Conservation (phyloP, 2,888 invertebrate species). For the Mechanitis mazaeus region DNA sequence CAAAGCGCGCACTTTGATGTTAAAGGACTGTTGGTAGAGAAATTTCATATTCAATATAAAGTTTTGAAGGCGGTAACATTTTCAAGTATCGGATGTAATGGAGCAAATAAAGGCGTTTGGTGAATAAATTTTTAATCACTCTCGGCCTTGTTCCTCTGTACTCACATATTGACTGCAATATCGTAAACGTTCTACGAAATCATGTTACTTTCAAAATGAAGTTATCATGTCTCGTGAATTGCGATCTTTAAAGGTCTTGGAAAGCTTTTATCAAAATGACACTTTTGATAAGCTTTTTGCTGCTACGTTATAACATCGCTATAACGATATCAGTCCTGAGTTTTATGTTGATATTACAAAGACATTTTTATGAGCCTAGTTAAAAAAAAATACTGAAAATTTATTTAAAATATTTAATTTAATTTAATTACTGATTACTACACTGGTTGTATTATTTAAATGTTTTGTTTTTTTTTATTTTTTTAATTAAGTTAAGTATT, state of each 20-base stretch:
- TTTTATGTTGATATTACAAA: too few relatives aligned
- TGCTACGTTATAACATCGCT: too few relatives aligned
- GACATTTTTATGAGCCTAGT: too few relatives aligned
- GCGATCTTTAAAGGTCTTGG: neutral
- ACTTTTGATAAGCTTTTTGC: too few relatives aligned
- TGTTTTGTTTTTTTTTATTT: too few relatives aligned
- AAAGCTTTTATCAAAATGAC: too few relatives aligned
- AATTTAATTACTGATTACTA: too few relatives aligned
- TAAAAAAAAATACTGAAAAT: too few relatives aligned
- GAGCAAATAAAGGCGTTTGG: constrained; percentile 15
- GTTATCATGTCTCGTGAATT: neutral
- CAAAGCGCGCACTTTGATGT: constrained; percentile 14
- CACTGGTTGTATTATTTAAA: too few relatives aligned
- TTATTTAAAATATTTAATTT: too few relatives aligned
- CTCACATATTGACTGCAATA: constrained; percentile 4
- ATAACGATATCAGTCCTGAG: too few relatives aligned
- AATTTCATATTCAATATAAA: constrained; percentile 20
- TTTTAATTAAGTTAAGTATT: too few relatives aligned
- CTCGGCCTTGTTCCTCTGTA: neutral
- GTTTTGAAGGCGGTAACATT: constrained; percentile 14
- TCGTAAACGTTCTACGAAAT: neutral
- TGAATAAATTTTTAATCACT: neutral
- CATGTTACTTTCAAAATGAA: neutral
- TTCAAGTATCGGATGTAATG: constrained; percentile 14
- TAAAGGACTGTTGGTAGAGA: constrained; percentile 9